Evolutionary conservation across 2,888 invertebrate genomes (phyloP).

Genomic region (Petrolisthes cinctipes): DNA sequence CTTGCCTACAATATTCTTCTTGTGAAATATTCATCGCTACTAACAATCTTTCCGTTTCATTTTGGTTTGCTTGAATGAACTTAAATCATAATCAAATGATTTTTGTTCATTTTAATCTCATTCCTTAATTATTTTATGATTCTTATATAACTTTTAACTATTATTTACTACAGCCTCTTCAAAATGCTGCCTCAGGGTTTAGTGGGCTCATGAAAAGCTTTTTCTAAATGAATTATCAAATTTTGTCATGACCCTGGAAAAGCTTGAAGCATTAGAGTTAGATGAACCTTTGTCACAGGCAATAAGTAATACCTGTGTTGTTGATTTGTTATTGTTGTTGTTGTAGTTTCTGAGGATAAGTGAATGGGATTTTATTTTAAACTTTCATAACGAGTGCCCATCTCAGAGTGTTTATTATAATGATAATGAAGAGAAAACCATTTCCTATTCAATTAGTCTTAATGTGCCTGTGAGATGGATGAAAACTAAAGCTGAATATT

Average conservation of each 20-base stretch:
- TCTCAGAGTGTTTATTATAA: conserved; percentile 32
- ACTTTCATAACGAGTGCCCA: conserved; percentile 43
- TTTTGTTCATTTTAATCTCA: conserved; percentile 10
- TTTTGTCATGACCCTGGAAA: conserved; percentile 50
- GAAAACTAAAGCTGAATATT: conserved; percentile 51
- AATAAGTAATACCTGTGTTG: conserved; percentile 60
- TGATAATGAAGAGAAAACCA: conserved; percentile 41
- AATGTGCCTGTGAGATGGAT: conserved; percentile 60
- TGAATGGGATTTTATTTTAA: conserved; percentile 48
- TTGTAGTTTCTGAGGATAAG: conserved; percentile 61
- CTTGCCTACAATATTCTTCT: not conserved
- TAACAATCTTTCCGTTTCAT: conserved; percentile 9
- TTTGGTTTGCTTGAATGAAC: not conserved
- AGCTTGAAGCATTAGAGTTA: conserved; percentile 58
- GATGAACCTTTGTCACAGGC: conserved; percentile 60
- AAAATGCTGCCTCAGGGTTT: conserved; percentile 66
- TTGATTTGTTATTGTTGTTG: conserved; percentile 65
- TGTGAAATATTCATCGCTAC: not conserved
- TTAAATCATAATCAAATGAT: not conserved
- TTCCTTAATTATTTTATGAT: conserved; percentile 20
- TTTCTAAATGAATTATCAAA: conserved; percentile 59
- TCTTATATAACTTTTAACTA: not conserved
- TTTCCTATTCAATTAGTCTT: conserved; percentile 53
- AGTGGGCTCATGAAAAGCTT: conserved; percentile 65
- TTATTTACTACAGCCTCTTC: conserved; percentile 58